Conservation (phyloP, 2,113 vertebrate species). For the Nematolebias whitei region DNA sequence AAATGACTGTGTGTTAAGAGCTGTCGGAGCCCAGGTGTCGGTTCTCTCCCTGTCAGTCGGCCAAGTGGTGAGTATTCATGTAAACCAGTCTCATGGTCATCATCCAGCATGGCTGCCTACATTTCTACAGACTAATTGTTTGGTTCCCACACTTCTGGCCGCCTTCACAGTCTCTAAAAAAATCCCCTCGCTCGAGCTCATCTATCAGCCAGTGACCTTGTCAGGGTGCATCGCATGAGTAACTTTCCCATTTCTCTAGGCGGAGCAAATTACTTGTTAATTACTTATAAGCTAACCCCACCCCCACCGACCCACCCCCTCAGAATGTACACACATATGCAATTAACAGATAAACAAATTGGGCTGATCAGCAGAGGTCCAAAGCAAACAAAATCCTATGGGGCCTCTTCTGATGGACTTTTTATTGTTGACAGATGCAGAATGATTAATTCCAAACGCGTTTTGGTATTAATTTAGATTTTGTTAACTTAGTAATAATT, state of each 20-base stretch:
- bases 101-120: slow-evolving; percentile 72
- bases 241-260: slow-evolving; percentile 63
- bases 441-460: not conserved
- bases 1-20: slow-evolving; percentile 63
- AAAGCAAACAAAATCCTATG: slow-evolving; percentile 1
- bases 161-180: slow-evolving; percentile 63
- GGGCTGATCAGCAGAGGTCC: slow-evolving; percentile 3
- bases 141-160: slow-evolving; percentile 77
- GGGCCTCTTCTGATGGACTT: not conserved
- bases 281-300: slow-evolving; percentile 63
- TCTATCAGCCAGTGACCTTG: slow-evolving; percentile 81
- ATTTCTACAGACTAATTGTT: slow-evolving; percentile 68
- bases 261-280: slow-evolving; percentile 71
- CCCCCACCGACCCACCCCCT: not conserved
- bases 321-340: slow-evolving; percentile 19
- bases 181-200: slow-evolving; percentile 72
- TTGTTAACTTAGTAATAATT: not conserved
- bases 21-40: slow-evolving; percentile 66
- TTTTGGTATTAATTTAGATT: slow-evolving; percentile 1
- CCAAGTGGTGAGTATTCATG: slow-evolving; percentile 70
- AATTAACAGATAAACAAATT: slow-evolving; percentile 57
- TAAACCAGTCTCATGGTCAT: slow-evolving; percentile 68
- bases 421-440: slow-evolving; percentile 11
- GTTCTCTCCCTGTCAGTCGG: slow-evolving; percentile 57
- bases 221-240: slow-evolving; percentile 69